Conservation (phyloP, 2,888 invertebrate genomes). For the Ornithoptera alexandrae region DNA sequence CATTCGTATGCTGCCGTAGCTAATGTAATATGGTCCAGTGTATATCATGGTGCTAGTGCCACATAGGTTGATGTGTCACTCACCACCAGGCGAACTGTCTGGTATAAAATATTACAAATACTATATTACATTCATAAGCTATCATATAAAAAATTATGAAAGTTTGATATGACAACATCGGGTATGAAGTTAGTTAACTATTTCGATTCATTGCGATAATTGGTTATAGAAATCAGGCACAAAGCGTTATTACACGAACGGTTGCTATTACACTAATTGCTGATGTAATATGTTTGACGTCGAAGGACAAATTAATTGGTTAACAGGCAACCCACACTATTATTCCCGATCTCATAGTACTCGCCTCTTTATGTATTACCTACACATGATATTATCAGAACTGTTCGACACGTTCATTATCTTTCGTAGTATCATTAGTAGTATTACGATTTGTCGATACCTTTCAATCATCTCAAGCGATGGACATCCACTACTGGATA, state of each 20-base stretch:
- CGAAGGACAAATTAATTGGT: slow-evolving; percentile 30
- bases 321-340: slow-evolving; percentile 28
- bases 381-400: background rate
- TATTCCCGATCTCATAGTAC: slow-evolving; percentile 20
- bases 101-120: too few species aligned
- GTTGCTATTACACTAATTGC: slow-evolving; percentile 26
- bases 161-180: background rate
- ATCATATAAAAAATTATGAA: background rate
- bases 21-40: too few species aligned
- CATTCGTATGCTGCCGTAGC: too few species aligned
- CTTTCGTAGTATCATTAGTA: too few species aligned
- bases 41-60: too few species aligned
- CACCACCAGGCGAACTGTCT: too few species aligned
- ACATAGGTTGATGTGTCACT: too few species aligned
- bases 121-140: too few species aligned
- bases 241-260: slow-evolving; percentile 25
- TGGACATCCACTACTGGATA: too few species aligned
- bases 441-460: too few species aligned
- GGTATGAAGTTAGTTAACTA: background rate
- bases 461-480: too few species aligned
- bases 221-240: slow-evolving; percentile 19
- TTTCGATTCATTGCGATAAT: slow-evolving; percentile 23
- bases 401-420: background rate
- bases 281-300: slow-evolving; percentile 27
- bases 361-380: slow-evolving; percentile 11